phyloP scores from a whole-genome alignment of 2,797 vertebrate genomes.

The Ptychobarbus kaznakovi region DNA sequence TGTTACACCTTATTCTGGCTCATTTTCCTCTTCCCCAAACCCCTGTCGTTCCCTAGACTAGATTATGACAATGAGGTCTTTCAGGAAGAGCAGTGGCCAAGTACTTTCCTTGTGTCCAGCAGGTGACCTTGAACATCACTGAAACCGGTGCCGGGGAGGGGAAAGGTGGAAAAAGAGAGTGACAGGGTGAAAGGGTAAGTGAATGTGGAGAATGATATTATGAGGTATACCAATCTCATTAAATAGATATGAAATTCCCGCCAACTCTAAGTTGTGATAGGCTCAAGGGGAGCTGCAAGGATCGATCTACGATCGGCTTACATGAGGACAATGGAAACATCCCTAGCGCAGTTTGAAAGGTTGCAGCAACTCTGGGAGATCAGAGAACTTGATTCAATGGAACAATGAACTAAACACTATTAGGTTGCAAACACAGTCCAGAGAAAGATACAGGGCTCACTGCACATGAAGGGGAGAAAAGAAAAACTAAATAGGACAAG shows the following conservation, averaged over 20 bases:
- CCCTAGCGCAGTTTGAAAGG: constrained; percentile 23
- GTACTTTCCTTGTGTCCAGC: not conserved
- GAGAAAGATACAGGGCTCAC: constrained; percentile 55
- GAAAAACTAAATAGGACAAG: constrained; percentile 53
- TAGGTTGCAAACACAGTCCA: constrained; percentile 67
- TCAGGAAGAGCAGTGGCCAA: not conserved
- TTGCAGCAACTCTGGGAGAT: constrained; percentile 12
- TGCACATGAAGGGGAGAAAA: constrained; percentile 43
- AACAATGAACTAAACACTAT: constrained; percentile 56
- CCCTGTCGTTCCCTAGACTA: not conserved
- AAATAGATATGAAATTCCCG: not conserved
- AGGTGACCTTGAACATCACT: constrained; percentile 18
- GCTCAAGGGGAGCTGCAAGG: constrained; percentile 20
- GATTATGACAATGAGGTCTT: not conserved
- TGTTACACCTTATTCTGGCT: not conserved
- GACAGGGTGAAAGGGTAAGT: not conserved
- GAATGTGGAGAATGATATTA: not conserved
- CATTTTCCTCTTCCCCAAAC: not conserved
- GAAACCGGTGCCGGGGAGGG: not conserved
- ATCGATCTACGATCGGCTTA: constrained; percentile 33
- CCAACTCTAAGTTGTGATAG: constrained; percentile 16
- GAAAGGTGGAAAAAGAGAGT: not conserved
- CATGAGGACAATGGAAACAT: constrained; percentile 40
- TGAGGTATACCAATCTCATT: constrained; percentile 1
- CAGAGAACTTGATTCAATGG: not conserved